phyloP scores from a whole-genome alignment of 2,888 invertebrate species.

The Tricholauxania praeusta region DNA sequence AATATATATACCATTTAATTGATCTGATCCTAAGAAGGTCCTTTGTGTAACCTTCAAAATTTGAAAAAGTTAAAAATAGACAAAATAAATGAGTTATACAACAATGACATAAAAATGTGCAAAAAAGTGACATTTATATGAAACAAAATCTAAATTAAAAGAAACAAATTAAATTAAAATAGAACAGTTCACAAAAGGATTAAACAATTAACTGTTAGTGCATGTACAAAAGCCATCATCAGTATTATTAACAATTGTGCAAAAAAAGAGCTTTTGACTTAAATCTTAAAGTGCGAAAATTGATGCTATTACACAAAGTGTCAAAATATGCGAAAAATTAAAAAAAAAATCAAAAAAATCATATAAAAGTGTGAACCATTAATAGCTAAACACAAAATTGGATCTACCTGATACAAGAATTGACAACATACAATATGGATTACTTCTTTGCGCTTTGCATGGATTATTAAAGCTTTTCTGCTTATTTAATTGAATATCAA shows the following conservation, averaged over 20 bases:
- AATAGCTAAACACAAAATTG: not conserved
- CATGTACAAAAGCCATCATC: too few species aligned
- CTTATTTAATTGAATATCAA: not conserved
- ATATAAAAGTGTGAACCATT: constrained; percentile 5
- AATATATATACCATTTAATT: not conserved
- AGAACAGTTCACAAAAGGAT: constrained; percentile 20
- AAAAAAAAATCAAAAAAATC: constrained; percentile 1
- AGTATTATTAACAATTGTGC: not conserved
- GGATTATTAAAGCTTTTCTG: not conserved
- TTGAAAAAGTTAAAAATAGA: constrained; percentile 16
- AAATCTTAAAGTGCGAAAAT: not conserved
- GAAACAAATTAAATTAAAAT: constrained; percentile 7
- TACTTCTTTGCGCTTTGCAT: not conserved
- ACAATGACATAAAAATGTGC: constrained; percentile 16
- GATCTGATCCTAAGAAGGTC: constrained; percentile 37
- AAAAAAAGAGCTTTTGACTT: not conserved
- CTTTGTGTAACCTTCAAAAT: constrained; percentile 43
- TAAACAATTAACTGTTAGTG: not conserved
- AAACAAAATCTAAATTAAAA: constrained; percentile 16
- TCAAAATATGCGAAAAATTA: not conserved
- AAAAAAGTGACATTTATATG: constrained; percentile 39
- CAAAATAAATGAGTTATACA: constrained; percentile 18
- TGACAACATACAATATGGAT: not conserved
- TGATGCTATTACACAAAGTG: not conserved
- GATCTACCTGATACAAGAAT: not conserved